A percentile compares a stretch with the other conserved stretches of the same genome.
These are phyloP conservation scores for Ellobium chinense DNA, from an alignment of 2,888 invertebrate species.

Conservation along the genomic window DNA sequence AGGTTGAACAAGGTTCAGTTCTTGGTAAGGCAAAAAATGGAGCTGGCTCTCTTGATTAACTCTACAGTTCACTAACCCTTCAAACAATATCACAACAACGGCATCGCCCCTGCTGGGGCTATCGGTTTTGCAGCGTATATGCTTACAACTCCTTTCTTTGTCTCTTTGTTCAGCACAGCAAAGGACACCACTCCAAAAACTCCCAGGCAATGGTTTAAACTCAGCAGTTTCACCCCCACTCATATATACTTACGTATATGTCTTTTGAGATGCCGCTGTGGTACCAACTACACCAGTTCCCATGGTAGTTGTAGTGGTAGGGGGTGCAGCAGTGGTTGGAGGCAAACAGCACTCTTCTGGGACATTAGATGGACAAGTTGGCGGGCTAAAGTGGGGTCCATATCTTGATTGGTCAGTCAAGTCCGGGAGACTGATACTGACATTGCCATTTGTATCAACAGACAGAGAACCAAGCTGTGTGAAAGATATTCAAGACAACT, in stretches of 20 bases:
- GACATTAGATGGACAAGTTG: constrained; percentile 49
- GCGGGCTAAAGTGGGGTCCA: background rate
- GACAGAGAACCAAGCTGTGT: background rate
- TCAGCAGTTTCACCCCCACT: background rate
- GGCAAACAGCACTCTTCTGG: constrained; percentile 52
- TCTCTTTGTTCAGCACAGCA: no score
- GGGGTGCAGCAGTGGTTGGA: constrained; percentile 35
- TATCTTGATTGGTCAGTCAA: background rate
- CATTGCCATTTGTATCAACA: background rate
- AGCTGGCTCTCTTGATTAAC: no score
- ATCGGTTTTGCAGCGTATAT: no score
- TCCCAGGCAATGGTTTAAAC: background rate
- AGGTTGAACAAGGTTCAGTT: no score
- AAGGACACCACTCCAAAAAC: no score
- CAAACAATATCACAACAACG: no score
- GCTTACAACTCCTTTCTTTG: no score
- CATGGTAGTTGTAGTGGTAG: constrained; percentile 37
- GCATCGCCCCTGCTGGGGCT: no score
- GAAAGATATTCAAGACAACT: no score
- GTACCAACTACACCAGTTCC: background rate
- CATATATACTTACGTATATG: constrained; percentile 9
- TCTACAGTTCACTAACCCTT: no score
- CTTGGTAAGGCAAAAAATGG: no score
- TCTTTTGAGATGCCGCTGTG: background rate
- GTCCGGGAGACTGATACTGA: background rate